phyloP scores from a whole-genome alignment of 2,797 vertebrate genomes.

The Oreortyx pictus region DNA sequence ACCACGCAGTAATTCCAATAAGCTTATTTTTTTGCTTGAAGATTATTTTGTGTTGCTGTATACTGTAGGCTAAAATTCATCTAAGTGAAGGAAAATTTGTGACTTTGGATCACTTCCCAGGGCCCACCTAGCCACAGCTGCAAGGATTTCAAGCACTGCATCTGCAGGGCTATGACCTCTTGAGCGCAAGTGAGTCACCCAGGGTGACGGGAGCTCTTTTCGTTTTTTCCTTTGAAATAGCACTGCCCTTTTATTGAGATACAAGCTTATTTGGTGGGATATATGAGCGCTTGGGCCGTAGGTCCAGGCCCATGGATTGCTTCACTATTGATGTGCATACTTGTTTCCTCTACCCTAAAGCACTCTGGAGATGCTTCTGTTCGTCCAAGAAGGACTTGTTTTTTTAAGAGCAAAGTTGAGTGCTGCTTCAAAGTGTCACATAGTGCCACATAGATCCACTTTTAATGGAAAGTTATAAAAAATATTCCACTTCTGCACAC shows the following conservation, averaged over 20 bases:
- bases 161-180: not conserved
- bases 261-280: not conserved
- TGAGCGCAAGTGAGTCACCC: not conserved
- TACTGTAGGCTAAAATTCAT: not conserved
- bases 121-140: not conserved
- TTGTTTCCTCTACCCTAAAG: not conserved
- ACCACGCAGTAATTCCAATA: not conserved
- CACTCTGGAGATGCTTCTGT: not conserved
- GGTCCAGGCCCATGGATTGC: not conserved
- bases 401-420: not conserved
- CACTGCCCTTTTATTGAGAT: not conserved
- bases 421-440: not conserved
- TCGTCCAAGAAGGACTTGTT: not conserved
- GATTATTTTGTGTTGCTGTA: not conserved
- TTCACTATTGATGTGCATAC: not conserved
- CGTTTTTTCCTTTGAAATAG: not conserved
- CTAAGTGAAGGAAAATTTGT: fast-evolving
- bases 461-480: not conserved
- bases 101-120: not conserved
- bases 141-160: not conserved
- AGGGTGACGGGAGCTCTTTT: not conserved
- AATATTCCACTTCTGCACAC: not conserved
- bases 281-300: not conserved
- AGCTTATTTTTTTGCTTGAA: not conserved
- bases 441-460: not conserved